A percentile compares a stretch with the other conserved stretches of the same genome.
Evolutionary conservation across 2,113 vertebrate species (phyloP).

Genomic region (Spea bombifrons): DNA sequence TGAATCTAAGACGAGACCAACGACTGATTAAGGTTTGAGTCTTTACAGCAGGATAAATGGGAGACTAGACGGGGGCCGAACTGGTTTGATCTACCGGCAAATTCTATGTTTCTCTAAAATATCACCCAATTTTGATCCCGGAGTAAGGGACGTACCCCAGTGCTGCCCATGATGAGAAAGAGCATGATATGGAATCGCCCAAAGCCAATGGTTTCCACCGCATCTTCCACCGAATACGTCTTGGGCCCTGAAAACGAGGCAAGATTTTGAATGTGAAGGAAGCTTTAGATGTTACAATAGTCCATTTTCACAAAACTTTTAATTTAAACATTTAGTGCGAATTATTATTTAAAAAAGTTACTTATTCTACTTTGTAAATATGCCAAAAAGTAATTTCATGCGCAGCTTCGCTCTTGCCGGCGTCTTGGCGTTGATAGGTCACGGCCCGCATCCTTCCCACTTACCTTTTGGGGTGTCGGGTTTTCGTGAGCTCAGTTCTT

Average conservation of each 20-base stretch:
- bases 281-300: background rate
- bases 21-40: no score
- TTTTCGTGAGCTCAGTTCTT: background rate
- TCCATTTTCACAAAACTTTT: background rate
- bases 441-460: background rate
- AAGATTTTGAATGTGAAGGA: background rate
- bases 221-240: constrained; percentile 84
- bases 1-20: no score
- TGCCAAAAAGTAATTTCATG: no score
- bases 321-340: background rate
- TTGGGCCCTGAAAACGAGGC: constrained; percentile 60
- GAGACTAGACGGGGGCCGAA: no score
- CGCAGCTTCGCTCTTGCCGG: background rate
- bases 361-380: background rate
- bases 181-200: constrained; percentile 86
- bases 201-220: constrained; percentile 87
- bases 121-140: no score
- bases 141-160: constrained; percentile 69
- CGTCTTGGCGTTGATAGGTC: background rate
- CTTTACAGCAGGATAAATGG: no score
- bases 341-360: background rate
- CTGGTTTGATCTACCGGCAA: no score
- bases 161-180: constrained; percentile 90
- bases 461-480: background rate
- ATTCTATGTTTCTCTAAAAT: background rate